Percentiles rank a stretch among this genome's conserved stretches.
phyloP scores from a whole-genome alignment of 2,113 vertebrate species.

The Lycaon pictus region DNA sequence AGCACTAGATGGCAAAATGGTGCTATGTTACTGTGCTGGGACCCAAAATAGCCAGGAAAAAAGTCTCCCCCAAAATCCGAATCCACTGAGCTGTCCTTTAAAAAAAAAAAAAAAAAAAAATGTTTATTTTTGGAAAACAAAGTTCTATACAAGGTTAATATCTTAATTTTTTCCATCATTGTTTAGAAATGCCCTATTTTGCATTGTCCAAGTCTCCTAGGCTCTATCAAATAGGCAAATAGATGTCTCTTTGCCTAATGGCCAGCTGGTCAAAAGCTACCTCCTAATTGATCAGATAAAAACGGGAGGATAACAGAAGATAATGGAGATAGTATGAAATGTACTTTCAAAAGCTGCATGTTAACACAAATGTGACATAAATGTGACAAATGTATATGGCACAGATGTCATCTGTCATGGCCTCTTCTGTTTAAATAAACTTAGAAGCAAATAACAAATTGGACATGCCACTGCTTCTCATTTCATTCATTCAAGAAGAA shows the following conservation, averaged over 20 bases:
- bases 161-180: constrained; percentile 56
- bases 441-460: constrained; percentile 77
- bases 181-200: constrained; percentile 71
- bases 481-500: constrained; percentile 72
- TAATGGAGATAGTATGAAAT: constrained; percentile 78
- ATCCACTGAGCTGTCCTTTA: neutral
- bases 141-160: constrained; percentile 61
- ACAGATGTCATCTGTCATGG: constrained; percentile 79
- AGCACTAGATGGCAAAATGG: constrained; percentile 89
- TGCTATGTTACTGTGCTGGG: constrained; percentile 75
- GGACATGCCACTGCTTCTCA: constrained; percentile 59
- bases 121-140: constrained; percentile 64
- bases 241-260: constrained; percentile 71
- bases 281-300: constrained; percentile 82
- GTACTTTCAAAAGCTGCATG: constrained; percentile 80
- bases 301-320: constrained; percentile 72
- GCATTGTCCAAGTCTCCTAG: constrained; percentile 12
- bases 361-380: constrained; percentile 79
- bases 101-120: neutral
- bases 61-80: constrained; percentile 46
- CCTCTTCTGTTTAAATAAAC: constrained; percentile 81
- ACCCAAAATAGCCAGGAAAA: neutral
- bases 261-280: constrained; percentile 76
- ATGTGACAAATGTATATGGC: constrained; percentile 77
- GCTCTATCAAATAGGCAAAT: constrained; percentile 70